Conservation (phyloP, 1,140 invertebrate genomes). For the Drosophila kanapiae region DNA sequence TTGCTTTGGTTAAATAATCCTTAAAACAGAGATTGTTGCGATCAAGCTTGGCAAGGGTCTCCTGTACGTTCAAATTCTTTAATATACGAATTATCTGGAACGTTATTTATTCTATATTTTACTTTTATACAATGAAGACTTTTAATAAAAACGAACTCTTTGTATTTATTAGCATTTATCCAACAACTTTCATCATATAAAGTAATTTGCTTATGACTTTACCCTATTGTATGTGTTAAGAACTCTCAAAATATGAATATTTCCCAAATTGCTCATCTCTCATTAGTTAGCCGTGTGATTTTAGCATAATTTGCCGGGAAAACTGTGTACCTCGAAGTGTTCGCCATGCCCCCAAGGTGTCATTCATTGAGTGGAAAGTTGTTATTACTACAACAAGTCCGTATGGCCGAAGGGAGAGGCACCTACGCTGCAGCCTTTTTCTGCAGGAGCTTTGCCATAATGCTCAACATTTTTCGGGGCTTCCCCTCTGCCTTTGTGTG, state of each 20-base stretch:
- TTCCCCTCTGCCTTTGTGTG: neutral
- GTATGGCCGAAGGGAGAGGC: conserved; percentile 25
- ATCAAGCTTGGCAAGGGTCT: too few species aligned
- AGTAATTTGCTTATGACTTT: neutral
- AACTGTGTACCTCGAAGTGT: conserved; percentile 30
- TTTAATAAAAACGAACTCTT: neutral
- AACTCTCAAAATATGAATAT: neutral
- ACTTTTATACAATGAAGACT: neutral
- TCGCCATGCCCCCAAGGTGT: conserved; percentile 46
- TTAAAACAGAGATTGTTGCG: neutral
- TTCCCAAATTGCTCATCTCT: conserved; percentile 16
- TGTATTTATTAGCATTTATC: neutral
- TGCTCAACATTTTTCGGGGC: conserved; percentile 22
- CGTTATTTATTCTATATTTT: neutral
- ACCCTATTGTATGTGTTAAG: neutral
- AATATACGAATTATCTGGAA: neutral
- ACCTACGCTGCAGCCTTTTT: conserved; percentile 5
- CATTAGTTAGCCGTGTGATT: conserved; percentile 30
- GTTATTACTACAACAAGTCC: conserved; percentile 38
- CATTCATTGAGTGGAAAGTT: conserved; percentile 54
- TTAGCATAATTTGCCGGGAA: conserved; percentile 20
- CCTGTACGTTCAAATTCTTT: neutral
- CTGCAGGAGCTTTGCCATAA: conserved; percentile 21
- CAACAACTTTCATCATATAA: neutral
- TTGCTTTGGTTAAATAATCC: neutral